Evolutionary conservation across 2,797 vertebrate genomes (phyloP).

Genomic region (Furcifer pardalis): DNA sequence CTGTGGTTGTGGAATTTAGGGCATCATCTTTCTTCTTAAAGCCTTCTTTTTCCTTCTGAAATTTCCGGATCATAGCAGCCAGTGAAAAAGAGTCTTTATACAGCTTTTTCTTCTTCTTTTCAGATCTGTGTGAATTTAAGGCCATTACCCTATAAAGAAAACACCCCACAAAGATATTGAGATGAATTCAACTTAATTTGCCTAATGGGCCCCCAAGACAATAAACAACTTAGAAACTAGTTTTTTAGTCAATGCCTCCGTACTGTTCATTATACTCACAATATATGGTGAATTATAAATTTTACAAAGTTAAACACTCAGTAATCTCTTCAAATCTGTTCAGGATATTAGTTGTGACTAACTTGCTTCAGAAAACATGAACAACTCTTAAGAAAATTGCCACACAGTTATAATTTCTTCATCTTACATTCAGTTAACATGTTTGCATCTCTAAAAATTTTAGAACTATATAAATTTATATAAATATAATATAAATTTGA

Average conservation of each 20-base stretch:
- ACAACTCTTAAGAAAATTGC: neutral
- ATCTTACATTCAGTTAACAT: neutral
- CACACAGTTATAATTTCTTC: neutral
- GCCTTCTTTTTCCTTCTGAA: slow-evolving; percentile 93
- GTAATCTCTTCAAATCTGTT: neutral
- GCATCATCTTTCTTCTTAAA: slow-evolving; percentile 84
- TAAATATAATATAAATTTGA: no score
- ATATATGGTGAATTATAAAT: neutral
- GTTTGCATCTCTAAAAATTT: neutral
- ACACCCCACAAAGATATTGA: slow-evolving; percentile 22
- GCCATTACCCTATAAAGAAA: slow-evolving; percentile 82
- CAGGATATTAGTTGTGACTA: neutral
- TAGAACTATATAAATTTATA: neutral
- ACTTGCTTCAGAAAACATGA: neutral
- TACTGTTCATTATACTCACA: neutral
- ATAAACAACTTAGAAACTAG: neutral
- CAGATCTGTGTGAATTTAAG: slow-evolving; percentile 92
- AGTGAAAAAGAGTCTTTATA: slow-evolving; percentile 93
- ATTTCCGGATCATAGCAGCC: slow-evolving; percentile 95
- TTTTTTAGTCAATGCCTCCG: neutral
- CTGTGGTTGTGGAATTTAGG: slow-evolving; percentile 67
- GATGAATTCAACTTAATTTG: slow-evolving; percentile 9
- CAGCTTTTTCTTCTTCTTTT: slow-evolving; percentile 97
- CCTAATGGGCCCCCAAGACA: neutral
- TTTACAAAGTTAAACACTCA: neutral